These are phyloP conservation scores for Sceliomorpha sp. DNA, from an alignment of 2,888 invertebrate species.

Conservation along the genomic window DNA sequence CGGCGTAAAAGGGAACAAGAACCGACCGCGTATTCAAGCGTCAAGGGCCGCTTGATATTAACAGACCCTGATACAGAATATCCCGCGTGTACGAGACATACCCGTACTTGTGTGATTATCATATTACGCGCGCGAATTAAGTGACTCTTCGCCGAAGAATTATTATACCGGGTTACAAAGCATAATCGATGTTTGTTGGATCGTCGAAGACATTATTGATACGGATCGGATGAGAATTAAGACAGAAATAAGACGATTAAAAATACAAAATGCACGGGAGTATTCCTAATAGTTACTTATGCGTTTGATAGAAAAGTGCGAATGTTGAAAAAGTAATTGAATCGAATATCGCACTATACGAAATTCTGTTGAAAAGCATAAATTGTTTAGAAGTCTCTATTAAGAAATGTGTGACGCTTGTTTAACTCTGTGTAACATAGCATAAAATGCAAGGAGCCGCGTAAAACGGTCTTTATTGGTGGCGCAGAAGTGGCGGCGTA, in stretches of 20 bases:
- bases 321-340: no score
- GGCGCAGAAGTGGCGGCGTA: slow-evolving; percentile 28
- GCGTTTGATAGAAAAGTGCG: no score
- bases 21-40: slow-evolving; percentile 51
- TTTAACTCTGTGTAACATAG: slow-evolving; percentile 55
- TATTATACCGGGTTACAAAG: slow-evolving; percentile 25
- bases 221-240: no score
- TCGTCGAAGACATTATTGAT: no score
- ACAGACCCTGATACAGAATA: slow-evolving; percentile 46
- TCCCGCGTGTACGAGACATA: slow-evolving; percentile 37
- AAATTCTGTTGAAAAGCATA: slow-evolving; percentile 19
- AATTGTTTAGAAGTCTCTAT: background rate
- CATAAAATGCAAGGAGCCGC: slow-evolving; percentile 56
- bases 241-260: no score
- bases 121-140: no score
- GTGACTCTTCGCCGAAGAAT: background rate
- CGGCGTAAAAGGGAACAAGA: slow-evolving; percentile 62
- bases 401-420: slow-evolving; percentile 60
- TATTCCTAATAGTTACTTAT: no score
- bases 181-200: no score
- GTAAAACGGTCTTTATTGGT: slow-evolving; percentile 59
- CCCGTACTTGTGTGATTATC: slow-evolving; percentile 28
- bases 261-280: no score
- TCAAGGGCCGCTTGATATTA: slow-evolving; percentile 52
- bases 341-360: no score